phyloP scores from a whole-genome alignment of 2,113 vertebrate species.

The Hystrix cristata region DNA sequence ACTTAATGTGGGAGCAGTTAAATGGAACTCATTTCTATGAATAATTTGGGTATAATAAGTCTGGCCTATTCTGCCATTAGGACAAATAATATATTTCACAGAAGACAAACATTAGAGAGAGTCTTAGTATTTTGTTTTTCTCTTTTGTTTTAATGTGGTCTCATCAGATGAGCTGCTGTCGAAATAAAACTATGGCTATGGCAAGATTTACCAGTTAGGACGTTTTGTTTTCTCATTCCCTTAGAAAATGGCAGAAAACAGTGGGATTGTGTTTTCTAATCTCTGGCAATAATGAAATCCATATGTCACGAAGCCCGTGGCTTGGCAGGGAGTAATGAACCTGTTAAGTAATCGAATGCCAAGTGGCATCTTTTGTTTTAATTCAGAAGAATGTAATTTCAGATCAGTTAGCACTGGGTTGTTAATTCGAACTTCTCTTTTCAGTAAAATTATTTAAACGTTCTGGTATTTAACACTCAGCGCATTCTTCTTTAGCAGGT shows the following conservation, averaged over 20 bases:
- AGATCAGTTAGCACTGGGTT: background rate
- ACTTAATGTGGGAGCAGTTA: background rate
- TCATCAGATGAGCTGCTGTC: background rate
- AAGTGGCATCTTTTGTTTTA: slow-evolving; percentile 38
- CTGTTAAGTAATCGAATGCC: slow-evolving; percentile 44
- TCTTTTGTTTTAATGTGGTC: background rate
- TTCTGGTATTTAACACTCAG: slow-evolving; percentile 28
- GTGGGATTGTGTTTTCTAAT: slow-evolving; percentile 37
- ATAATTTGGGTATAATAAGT: slow-evolving; percentile 15
- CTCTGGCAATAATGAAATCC: slow-evolving; percentile 53
- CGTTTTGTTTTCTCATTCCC: slow-evolving; percentile 53
- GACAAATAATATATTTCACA: background rate
- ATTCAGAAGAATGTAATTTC: slow-evolving; percentile 43
- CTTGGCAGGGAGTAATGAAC: background rate
- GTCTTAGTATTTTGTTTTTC: background rate
- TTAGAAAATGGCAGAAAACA: slow-evolving; percentile 38
- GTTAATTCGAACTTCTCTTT: slow-evolving; percentile 54
- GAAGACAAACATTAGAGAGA: slow-evolving; percentile 35
- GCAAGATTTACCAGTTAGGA: background rate
- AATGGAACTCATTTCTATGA: background rate
- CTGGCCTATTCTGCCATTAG: background rate
- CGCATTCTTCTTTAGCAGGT: background rate
- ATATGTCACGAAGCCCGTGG: background rate
- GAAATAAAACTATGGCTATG: background rate
- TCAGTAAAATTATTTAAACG: slow-evolving; percentile 40